These are phyloP conservation scores for Myrmophylax atrothorax DNA, from an alignment of 2,113 vertebrate genomes.

Conservation along the genomic window DNA sequence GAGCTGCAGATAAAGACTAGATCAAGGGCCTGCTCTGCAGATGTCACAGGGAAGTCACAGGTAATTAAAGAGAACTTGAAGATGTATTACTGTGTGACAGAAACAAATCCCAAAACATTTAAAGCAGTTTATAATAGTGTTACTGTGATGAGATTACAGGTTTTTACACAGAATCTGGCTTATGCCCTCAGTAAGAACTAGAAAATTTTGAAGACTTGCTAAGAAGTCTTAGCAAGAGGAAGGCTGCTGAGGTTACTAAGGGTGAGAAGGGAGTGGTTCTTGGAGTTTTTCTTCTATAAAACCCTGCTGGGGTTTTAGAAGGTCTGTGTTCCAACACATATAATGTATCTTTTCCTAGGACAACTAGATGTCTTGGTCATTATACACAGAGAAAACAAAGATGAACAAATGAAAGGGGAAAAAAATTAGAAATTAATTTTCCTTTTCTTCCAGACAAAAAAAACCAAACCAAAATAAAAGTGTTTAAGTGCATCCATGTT, in stretches of 20 bases:
- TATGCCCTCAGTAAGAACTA: not conserved
- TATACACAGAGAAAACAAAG: not conserved
- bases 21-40: not conserved
- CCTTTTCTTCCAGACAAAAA: not conserved
- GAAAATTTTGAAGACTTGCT: not conserved
- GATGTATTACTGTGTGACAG: not conserved
- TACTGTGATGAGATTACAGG: not conserved
- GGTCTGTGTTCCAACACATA: not conserved
- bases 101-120: not conserved
- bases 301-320: not conserved
- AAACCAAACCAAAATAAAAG: not conserved
- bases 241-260: not conserved
- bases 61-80: conserved; percentile 3
- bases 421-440: not conserved
- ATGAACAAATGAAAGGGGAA: not conserved
- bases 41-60: not conserved
- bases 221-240: not conserved
- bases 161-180: not conserved
- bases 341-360: not conserved
- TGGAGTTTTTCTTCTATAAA: not conserved
- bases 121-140: not conserved
- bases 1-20: not conserved
- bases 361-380: not conserved
- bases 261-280: not conserved
- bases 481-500: not conserved